These are phyloP conservation scores for Cyphomyrus plagiostoma DNA, from an alignment of 2,113 vertebrate species.

Conservation along the genomic window DNA sequence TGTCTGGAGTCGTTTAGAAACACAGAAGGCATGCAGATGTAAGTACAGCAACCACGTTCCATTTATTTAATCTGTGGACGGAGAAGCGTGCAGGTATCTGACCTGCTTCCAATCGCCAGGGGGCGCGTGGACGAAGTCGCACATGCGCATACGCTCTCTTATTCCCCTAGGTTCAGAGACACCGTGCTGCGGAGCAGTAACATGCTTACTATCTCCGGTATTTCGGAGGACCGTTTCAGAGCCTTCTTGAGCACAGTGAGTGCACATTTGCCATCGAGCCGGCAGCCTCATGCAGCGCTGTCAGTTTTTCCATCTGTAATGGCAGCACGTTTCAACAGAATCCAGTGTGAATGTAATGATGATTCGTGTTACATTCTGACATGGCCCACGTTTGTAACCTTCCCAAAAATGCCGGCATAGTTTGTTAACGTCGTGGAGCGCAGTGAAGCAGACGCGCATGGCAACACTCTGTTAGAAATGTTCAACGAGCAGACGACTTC, in stretches of 20 bases:
- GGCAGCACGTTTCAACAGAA: neutral
- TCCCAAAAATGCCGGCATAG: slow-evolving; percentile 38
- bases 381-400: neutral
- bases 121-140: neutral
- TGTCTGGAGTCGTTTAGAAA: slow-evolving; percentile 65
- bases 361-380: neutral
- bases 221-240: slow-evolving; percentile 56
- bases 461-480: slow-evolving; percentile 53
- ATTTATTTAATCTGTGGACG: neutral
- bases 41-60: slow-evolving; percentile 29
- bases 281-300: neutral
- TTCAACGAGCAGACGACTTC: slow-evolving; percentile 68
- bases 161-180: slow-evolving; percentile 62
- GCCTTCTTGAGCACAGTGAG: slow-evolving; percentile 58
- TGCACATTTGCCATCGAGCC: neutral
- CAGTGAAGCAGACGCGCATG: slow-evolving; percentile 54
- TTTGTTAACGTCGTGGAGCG: slow-evolving; percentile 63
- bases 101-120: neutral
- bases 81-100: neutral
- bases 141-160: neutral
- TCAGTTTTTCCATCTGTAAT: neutral
- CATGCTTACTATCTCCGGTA: slow-evolving; percentile 53
- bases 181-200: slow-evolving; percentile 46
- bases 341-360: neutral
- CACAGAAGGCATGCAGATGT: slow-evolving; percentile 61